Base-by-base conservation (phyloP, 2,888 invertebrate genomes). In the Rhyacophila evoluta region DNA sequence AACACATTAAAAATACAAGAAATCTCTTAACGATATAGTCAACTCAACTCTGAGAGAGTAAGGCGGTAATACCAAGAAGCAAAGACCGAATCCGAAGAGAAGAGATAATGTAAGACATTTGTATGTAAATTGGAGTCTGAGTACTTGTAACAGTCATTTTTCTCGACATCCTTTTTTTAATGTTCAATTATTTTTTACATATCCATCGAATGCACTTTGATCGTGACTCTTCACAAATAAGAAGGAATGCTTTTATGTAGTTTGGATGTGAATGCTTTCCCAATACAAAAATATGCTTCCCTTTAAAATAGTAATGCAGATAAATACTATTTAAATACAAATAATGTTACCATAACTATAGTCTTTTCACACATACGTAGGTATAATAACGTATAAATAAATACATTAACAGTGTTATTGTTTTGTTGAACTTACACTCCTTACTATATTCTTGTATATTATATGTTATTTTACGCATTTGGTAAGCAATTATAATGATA, bases 91-190 rank as follows among this genome's bases (percentile, higher is more conserved):
- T 55, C 19, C 10, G 10, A 25, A 8, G 25, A 15, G 15, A 19
- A 55, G 55, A 55, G 37, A 75, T 78, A 78, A 75, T 80, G 78
- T 67, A 41, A 68, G 41, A 74, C 80, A 80, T 80, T 78, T 78
- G 78, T 80, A 80, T 80, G 80, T 78, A 78, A 80, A 80, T 80
- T 72, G 68, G 71, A 39, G 68, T 74, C 75, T 74, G 75, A 71
- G 38, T 75, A 72, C 72, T 73, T 74, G 68, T 68, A 37, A 73
- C 19, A 69, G 38, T 73, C 74, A 80, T 77, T 74, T 74, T 75
- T 75, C 55, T 72, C 36, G 33, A 19, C 75, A 74, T 77, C 74
- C 74, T 69, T 69, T 19, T 2, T 28, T 68, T 80, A 72, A 75
- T 77, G 69, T 75, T 37, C 72, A 77, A 74, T 75, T 75, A 80